These are phyloP conservation scores for Papilio demoleus DNA, from an alignment of 2,888 invertebrate genomes.

Conservation along the genomic window DNA sequence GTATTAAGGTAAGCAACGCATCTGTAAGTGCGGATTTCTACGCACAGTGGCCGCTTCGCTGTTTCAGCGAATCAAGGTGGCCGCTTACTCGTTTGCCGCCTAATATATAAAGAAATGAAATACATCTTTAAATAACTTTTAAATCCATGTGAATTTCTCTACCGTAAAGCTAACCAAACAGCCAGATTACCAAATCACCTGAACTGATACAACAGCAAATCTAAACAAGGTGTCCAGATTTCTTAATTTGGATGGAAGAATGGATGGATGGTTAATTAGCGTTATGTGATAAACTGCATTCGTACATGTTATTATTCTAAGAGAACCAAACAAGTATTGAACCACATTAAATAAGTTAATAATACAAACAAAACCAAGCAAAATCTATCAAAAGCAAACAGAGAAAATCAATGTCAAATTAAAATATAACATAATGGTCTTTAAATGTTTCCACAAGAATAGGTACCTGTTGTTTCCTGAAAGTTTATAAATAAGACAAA, in stretches of 20 bases:
- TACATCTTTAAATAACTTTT: neutral
- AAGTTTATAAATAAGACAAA: constrained; percentile 13
- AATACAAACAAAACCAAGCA: constrained; percentile 72
- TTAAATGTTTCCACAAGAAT: constrained; percentile 25
- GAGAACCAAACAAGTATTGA: constrained; percentile 68
- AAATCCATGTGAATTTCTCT: neutral
- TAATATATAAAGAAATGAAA: neutral
- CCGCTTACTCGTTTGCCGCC: too few relatives aligned
- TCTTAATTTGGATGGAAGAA: neutral
- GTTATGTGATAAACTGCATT: neutral
- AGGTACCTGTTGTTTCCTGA: constrained; percentile 35
- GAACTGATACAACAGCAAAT: neutral
- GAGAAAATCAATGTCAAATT: constrained; percentile 56
- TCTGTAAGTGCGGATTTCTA: too few relatives aligned
- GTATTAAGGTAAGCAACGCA: too few relatives aligned
- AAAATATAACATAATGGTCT: constrained; percentile 31
- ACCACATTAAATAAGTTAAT: constrained; percentile 71
- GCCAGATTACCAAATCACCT: neutral
- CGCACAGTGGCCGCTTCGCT: too few relatives aligned
- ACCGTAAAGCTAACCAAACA: neutral
- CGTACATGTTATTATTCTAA: constrained; percentile 31
- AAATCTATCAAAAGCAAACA: constrained; percentile 55
- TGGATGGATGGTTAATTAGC: constrained; percentile 11
- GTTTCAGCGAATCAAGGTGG: too few relatives aligned
- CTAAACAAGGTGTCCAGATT: neutral